These are phyloP conservation scores for Lordiphosa andalusiaca DNA, from an alignment of 2,888 invertebrate genomes.

Conservation along the genomic window DNA sequence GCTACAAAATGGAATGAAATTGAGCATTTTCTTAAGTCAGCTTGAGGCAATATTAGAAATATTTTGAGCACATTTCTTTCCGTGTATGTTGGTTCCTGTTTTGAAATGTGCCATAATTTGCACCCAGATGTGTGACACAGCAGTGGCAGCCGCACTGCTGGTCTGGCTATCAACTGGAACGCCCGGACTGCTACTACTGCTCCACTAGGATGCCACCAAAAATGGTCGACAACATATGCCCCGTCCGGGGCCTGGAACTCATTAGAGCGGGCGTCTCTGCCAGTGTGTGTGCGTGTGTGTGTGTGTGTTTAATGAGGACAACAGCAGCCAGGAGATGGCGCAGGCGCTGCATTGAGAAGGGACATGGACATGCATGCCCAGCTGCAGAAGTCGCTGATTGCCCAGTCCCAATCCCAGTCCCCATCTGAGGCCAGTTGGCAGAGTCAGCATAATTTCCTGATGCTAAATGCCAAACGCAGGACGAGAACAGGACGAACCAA, in stretches of 20 bases:
- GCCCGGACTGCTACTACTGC: constrained; percentile 9
- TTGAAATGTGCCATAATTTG: constrained; percentile 74
- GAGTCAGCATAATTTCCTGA: constrained; percentile 79
- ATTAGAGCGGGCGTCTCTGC: constrained; percentile 62
- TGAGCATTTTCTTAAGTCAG: no score
- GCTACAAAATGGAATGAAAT: no score
- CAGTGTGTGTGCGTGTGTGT: constrained; percentile 14
- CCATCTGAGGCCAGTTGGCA: constrained; percentile 64
- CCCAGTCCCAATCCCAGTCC: constrained; percentile 35
- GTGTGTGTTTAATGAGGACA: constrained; percentile 61
- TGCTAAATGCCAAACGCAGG: constrained; percentile 76
- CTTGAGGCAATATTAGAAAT: no score
- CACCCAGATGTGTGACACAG: constrained; percentile 74
- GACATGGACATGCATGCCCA: constrained; percentile 52
- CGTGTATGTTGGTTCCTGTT: constrained; percentile 50
- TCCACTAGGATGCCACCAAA: constrained; percentile 27
- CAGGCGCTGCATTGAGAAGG: constrained; percentile 40
- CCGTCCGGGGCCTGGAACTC: constrained; percentile 66
- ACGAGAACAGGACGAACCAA: constrained; percentile 27
- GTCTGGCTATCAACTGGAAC: constrained; percentile 62
- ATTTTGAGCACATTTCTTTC: constrained; percentile 1
- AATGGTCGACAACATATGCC: constrained; percentile 58
- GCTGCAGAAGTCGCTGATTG: constrained; percentile 70
- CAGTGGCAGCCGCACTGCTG: constrained; percentile 45
- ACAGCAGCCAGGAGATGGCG: constrained; percentile 38